Evolutionary conservation across 1,140 invertebrate genomes (phyloP), one percentile per base, ranked within the genome.

Genomic region (Physella acuta): DNA sequence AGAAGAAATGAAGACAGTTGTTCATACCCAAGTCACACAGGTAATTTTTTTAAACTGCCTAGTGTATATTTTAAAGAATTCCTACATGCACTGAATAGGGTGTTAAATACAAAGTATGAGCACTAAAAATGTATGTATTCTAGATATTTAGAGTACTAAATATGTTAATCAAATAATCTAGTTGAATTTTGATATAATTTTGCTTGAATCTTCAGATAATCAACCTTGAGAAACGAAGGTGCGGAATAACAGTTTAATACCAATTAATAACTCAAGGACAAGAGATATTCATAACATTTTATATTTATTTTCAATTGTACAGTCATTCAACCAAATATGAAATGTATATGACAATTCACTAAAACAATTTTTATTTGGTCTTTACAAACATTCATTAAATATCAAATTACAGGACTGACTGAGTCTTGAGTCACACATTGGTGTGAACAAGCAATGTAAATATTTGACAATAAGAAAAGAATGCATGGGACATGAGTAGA

Each of bases 1-100:
- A 1, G 64, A 67, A 33, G 64, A 67, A 36, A 67, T 67, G 64
- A 67, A 67, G 17, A 56, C 37, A 26, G 64, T 67, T 36, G 64
- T 67, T 2, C 37, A 56, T 58, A 36, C 31, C 34, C 64, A 67
- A 26, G 64, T 67, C 8, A 37, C 36, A 56, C 64, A 67, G 53
- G 64, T 67, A 67, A 67, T 44, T 44, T 20, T 44, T 44, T 44
- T 20, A 8, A 44, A 8, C 39, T 11, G 8, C 39, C 20, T 8
- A 44, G 20, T 44, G 39, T 44, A 44, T 20, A 11, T 11, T 11
- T 11, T 11, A 44, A 44, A 44, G 20, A 44, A 44, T 11, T 11
- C 20, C 20, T 20, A 44, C 39, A 44, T 8, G 8, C 20, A 20
- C 8, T 44, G 8, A 44, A 8, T 44, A 20, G 39, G 8, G 39